phyloP scores from a whole-genome alignment of 2,797 vertebrate species.

The Echeneis naucrates region DNA sequence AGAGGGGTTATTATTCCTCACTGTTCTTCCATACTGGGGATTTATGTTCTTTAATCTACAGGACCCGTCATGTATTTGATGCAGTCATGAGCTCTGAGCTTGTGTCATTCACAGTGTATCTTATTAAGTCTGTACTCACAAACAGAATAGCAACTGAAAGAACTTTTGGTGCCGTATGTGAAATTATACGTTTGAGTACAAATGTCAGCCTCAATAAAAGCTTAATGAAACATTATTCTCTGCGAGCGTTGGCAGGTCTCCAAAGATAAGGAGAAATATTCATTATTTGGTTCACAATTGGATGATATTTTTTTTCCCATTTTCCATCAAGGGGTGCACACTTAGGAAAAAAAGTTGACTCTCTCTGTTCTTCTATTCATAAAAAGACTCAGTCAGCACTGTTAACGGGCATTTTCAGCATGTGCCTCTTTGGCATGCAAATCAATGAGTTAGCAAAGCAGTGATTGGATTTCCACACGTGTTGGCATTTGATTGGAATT shows the following conservation, averaged over 20 bases:
- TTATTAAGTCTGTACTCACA: slow-evolving; percentile 1
- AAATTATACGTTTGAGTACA: slow-evolving; percentile 23
- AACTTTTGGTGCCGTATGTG: slow-evolving; percentile 8
- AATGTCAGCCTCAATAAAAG: slow-evolving; percentile 30
- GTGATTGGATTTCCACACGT: slow-evolving; percentile 73
- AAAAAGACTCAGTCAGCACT: slow-evolving; percentile 46
- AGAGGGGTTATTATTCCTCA: slow-evolving; percentile 54
- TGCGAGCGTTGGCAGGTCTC: slow-evolving; percentile 27
- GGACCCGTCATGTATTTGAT: slow-evolving; percentile 26
- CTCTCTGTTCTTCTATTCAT: slow-evolving; percentile 19
- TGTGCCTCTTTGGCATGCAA: slow-evolving; percentile 67
- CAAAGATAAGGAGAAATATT: slow-evolving; percentile 22
- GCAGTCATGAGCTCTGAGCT: slow-evolving; percentile 5
- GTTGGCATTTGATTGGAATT: slow-evolving; percentile 77
- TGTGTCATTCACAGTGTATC: slow-evolving; percentile 14
- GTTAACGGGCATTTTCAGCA: slow-evolving; percentile 34
- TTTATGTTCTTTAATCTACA: slow-evolving; percentile 45
- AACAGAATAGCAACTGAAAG: not conserved
- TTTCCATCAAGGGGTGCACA: slow-evolving; percentile 20
- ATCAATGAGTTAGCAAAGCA: slow-evolving; percentile 65
- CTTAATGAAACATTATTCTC: slow-evolving; percentile 32
- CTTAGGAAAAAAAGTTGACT: slow-evolving; percentile 37
- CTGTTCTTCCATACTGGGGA: slow-evolving; percentile 23
- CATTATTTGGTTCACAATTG: slow-evolving; percentile 40
- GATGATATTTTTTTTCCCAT: slow-evolving; percentile 43